Evolutionary conservation across 2,797 vertebrate species (phyloP).

Genomic region (Prunella strophiata): DNA sequence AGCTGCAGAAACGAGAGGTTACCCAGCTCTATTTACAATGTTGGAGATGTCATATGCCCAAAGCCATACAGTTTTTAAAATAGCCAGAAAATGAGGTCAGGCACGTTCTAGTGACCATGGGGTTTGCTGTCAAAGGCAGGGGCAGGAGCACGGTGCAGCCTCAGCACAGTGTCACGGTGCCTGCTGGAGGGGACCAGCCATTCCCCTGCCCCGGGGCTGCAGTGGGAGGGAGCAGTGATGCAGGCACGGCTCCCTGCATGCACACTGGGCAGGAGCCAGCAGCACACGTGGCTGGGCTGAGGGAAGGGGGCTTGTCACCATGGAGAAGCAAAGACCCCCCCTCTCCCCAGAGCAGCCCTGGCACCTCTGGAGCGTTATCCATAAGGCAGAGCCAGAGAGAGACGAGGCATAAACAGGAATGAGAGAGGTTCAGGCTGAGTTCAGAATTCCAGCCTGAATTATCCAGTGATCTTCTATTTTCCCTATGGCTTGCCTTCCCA

Average conservation of each 20-base stretch:
- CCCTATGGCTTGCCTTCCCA: not conserved
- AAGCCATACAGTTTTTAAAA: not conserved
- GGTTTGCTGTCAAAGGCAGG: not conserved
- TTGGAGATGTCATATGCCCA: not conserved
- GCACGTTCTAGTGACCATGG: rapidly evolving
- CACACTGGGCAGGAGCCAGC: rapidly evolving
- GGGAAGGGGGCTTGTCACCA: not conserved
- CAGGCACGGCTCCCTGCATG: rapidly evolving
- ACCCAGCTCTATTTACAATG: not conserved
- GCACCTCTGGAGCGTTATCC: not conserved
- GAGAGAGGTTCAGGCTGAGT: not conserved
- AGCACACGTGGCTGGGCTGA: not conserved
- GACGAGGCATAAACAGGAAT: rapidly evolving
- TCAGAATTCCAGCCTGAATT: not conserved
- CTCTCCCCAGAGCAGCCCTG: not conserved
- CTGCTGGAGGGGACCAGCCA: rapidly evolving
- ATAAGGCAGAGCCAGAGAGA: not conserved
- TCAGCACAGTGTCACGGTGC: rapidly evolving
- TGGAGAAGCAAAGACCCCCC: not conserved
- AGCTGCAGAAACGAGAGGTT: not conserved
- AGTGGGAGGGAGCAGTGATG: rapidly evolving
- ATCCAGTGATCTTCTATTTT: not conserved
- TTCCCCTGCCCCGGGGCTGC: rapidly evolving
- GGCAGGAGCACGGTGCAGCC: rapidly evolving
- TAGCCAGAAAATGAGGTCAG: not conserved